A percentile compares a stretch with the other conserved stretches of the same genome.
Conservation (phyloP, 2,113 vertebrate genomes). For the Hepsetus odoe region DNA sequence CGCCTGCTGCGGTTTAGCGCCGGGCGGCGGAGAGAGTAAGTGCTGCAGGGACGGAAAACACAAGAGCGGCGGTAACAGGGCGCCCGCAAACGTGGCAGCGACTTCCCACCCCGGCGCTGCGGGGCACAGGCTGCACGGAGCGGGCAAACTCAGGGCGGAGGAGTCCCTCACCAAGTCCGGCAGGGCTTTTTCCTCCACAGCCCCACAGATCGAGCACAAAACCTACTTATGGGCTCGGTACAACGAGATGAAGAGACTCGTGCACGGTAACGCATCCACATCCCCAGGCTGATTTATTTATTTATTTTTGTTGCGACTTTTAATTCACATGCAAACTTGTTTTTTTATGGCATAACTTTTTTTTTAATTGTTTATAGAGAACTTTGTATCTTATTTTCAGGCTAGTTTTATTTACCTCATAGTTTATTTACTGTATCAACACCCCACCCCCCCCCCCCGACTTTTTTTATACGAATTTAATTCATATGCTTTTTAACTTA, state of each 20-base stretch:
- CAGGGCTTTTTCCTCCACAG: conserved; percentile 68
- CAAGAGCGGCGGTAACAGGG: conserved; percentile 11
- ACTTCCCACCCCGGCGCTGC: conserved; percentile 24
- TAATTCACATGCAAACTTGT: no score
- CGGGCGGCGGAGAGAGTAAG: conserved; percentile 40
- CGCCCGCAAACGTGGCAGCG: neutral
- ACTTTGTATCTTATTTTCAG: no score
- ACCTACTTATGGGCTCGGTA: conserved; percentile 79
- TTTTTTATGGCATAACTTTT: no score
- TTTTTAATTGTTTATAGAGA: no score
- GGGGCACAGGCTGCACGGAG: conserved; percentile 44
- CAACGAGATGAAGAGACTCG: conserved; percentile 79
- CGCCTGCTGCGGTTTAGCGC: conserved; percentile 42
- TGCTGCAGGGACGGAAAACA: conserved; percentile 46
- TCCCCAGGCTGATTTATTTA: conserved; percentile 30
- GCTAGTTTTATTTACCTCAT: no score
- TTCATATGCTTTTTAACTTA: no score
- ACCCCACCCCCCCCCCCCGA: no score
- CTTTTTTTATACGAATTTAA: no score
- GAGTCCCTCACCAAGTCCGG: conserved; percentile 55
- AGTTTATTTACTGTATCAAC: no score
- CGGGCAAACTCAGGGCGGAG: conserved; percentile 56
- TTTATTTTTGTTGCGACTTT: no score
- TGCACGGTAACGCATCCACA: no score
- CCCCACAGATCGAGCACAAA: conserved; percentile 65